Evolutionary conservation across 64 coral and sea anemone genomes (phyloP).

Genomic region (Exaiptasia diaphana): DNA sequence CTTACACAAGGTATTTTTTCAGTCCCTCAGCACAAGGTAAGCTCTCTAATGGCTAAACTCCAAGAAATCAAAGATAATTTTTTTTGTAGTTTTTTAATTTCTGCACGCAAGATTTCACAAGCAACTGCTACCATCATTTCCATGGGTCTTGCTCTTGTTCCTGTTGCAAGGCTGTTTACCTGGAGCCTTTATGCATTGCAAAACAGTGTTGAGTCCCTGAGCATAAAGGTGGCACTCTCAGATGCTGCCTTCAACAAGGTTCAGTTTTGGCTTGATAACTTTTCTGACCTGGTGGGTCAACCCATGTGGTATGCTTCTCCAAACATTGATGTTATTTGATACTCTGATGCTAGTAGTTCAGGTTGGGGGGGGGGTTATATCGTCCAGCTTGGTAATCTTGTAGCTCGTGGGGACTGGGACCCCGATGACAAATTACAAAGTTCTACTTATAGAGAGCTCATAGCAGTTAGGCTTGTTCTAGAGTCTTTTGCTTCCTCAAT

Average conservation of each 20-base stretch:
- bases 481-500: not conserved
- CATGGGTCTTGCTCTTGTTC: slow-evolving; percentile 17
- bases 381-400: not conserved
- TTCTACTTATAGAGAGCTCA: slow-evolving; percentile 2
- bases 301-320: not conserved
- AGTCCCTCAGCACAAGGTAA: not conserved
- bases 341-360: not conserved
- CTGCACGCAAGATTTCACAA: slow-evolving; percentile 5
- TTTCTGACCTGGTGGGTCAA: too few species aligned
- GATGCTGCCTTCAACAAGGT: not conserved
- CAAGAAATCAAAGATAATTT: not conserved
- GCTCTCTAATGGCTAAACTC: not conserved
- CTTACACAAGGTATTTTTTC: not conserved
- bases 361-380: not conserved
- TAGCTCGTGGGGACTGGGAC: slow-evolving; percentile 1
- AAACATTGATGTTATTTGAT: not conserved
- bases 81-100: not conserved
- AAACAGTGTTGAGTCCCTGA: slow-evolving; percentile 3
- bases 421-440: not conserved
- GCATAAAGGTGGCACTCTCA: not conserved
- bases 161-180: slow-evolving; percentile 15
- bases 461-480: not conserved
- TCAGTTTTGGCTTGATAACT: slow-evolving; percentile 13
- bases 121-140: slow-evolving; percentile 23
- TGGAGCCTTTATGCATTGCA: slow-evolving; percentile 38